phyloP scores from a whole-genome alignment of 2,797 vertebrate genomes.

The Scleropages formosus region DNA sequence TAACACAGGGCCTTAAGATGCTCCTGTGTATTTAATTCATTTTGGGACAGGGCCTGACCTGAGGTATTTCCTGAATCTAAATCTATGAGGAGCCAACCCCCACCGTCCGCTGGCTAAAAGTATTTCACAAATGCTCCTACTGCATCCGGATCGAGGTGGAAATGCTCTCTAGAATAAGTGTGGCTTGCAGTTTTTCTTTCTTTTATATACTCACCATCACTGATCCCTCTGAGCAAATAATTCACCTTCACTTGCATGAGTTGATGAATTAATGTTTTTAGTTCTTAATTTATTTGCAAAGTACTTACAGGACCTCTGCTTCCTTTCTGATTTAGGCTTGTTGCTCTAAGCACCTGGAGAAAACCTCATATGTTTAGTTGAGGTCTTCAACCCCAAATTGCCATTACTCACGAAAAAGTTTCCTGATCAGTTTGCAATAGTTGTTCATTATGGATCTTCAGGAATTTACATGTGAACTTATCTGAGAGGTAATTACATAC shows the following conservation, averaged over 20 bases:
- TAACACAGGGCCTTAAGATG: neutral
- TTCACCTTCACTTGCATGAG: neutral
- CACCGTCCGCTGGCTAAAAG: neutral
- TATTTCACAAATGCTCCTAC: neutral
- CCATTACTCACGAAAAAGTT: neutral
- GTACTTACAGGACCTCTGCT: neutral
- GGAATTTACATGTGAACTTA: constrained; percentile 10
- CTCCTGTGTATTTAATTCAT: neutral
- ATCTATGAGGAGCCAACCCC: neutral
- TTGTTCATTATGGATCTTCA: neutral
- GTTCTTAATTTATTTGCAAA: neutral
- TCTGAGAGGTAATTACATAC: constrained; percentile 6
- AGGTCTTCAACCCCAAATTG: neutral
- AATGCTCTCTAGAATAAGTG: neutral
- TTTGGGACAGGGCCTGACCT: neutral
- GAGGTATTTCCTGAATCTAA: neutral
- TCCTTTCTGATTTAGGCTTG: neutral
- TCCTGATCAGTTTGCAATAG: neutral
- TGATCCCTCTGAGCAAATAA: neutral
- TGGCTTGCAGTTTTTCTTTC: too few species aligned
- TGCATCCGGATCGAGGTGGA: neutral
- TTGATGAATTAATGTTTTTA: neutral
- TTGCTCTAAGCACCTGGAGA: neutral
- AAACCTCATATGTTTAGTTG: neutral
- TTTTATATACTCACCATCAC: neutral